phyloP scores from a whole-genome alignment of 2,113 vertebrate species.

The Tachycineta bicolor region DNA sequence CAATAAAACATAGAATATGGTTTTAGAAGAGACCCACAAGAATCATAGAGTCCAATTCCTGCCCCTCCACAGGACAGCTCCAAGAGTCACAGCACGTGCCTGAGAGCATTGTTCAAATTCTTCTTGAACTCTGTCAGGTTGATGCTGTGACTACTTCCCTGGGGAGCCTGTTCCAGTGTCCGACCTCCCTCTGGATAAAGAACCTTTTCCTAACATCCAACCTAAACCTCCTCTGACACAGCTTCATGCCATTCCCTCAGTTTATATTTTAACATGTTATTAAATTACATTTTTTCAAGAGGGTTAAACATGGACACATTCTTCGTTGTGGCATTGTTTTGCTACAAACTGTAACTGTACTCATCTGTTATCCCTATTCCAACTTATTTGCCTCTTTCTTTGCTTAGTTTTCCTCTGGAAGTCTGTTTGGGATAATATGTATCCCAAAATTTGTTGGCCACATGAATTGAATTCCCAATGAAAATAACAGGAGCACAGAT shows the following conservation, averaged over 20 bases:
- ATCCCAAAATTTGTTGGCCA: neutral
- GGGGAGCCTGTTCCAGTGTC: neutral
- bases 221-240: neutral
- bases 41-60: neutral
- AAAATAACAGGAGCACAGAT: neutral
- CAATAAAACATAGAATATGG: neutral
- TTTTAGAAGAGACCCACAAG: neutral
- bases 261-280: neutral
- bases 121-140: neutral
- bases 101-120: neutral
- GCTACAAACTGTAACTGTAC: neutral
- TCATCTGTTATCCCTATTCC: neutral
- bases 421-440: neutral
- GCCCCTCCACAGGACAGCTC: neutral
- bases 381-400: neutral
- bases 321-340: neutral
- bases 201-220: neutral
- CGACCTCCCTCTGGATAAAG: accelerated
- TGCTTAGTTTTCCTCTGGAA: neutral
- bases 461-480: neutral
- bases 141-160: neutral
- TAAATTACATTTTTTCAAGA: neutral
- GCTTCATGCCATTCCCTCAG: neutral
- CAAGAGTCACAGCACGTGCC: too few species aligned
- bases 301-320: neutral